phyloP scores from a whole-genome alignment of 2,888 invertebrate species.

The Ashinkailepas kermadecensis region DNA sequence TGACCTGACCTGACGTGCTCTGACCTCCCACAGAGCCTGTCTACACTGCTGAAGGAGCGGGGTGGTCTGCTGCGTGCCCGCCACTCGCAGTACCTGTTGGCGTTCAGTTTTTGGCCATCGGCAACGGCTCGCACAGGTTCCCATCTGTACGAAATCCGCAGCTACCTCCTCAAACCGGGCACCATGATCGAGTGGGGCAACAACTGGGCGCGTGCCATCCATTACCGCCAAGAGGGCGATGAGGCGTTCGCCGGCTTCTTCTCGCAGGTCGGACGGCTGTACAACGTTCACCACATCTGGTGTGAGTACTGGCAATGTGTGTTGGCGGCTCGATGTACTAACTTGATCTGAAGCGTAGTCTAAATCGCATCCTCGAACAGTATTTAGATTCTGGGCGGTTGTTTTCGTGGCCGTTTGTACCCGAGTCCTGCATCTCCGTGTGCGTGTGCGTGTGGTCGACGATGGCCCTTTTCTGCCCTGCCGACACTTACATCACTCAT shows the following conservation, averaged over 20 bases:
- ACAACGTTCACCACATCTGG: slow-evolving; percentile 99
- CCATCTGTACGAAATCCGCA: slow-evolving; percentile 90
- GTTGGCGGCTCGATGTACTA: no score
- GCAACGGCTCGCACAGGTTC: slow-evolving; percentile 59
- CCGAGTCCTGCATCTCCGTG: slow-evolving; percentile 3
- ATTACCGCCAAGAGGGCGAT: slow-evolving; percentile 78
- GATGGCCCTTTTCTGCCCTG: no score
- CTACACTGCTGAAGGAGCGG: slow-evolving; percentile 62
- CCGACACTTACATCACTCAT: background rate
- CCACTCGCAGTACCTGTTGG: slow-evolving; percentile 83
- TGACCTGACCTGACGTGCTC: slow-evolving; percentile 40
- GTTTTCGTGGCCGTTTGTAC: no score
- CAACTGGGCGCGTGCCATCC: slow-evolving; percentile 92
- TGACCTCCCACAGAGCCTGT: slow-evolving; percentile 28
- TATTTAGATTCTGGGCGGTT: no score
- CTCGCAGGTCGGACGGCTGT: slow-evolving; percentile 91
- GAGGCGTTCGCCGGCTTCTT: slow-evolving; percentile 97
- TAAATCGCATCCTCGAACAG: no score
- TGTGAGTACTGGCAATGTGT: slow-evolving; percentile 58
- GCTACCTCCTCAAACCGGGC: slow-evolving; percentile 88
- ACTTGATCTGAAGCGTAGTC: no score
- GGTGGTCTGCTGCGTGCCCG: slow-evolving; percentile 72
- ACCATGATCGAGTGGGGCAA: slow-evolving; percentile 99
- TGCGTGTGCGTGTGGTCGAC: background rate
- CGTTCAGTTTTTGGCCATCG: slow-evolving; percentile 96